phyloP scores from a whole-genome alignment of 2,888 invertebrate species.

The Craniophora ligustri region DNA sequence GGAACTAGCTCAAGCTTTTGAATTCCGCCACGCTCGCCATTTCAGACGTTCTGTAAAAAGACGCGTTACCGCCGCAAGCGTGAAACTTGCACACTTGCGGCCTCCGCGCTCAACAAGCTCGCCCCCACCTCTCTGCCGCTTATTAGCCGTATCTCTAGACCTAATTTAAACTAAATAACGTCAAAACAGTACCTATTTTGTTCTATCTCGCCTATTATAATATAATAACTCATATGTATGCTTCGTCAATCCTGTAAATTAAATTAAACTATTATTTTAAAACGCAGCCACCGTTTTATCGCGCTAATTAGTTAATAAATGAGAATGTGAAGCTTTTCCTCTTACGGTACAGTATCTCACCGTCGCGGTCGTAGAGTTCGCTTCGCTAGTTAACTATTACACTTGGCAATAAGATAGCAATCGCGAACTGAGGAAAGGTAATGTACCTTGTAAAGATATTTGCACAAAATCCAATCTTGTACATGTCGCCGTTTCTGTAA shows the following conservation, averaged over 20 bases:
- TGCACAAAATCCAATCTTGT: conserved; percentile 68
- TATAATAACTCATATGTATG: conserved; percentile 25
- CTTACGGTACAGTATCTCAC: conserved; percentile 52
- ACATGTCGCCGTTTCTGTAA: conserved; percentile 65
- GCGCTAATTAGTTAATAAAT: conserved; percentile 58
- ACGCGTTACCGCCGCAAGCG: conserved; percentile 59
- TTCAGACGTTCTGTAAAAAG: conserved; percentile 70
- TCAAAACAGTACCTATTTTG: conserved; percentile 21
- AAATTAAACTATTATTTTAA: conserved; percentile 43
- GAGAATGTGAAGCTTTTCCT: conserved; percentile 48
- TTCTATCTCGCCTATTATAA: conserved; percentile 29
- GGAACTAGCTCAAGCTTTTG: conserved; percentile 70
- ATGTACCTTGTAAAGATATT: conserved; percentile 60
- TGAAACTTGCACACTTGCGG: conserved; percentile 67
- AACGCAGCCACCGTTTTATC: conserved; percentile 53
- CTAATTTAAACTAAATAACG: conserved; percentile 40
- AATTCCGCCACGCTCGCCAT: conserved; percentile 64
- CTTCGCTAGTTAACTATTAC: conserved; percentile 59
- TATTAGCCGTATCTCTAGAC: conserved; percentile 59
- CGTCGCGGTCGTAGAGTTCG: conserved; percentile 52
- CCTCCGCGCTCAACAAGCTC: conserved; percentile 57
- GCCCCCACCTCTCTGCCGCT: conserved; percentile 47
- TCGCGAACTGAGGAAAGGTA: conserved; percentile 50
- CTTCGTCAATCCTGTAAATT: conserved; percentile 36
- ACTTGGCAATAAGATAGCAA: conserved; percentile 54